Conservation (phyloP, 1,140 invertebrate genomes). For the Euura lappo region DNA sequence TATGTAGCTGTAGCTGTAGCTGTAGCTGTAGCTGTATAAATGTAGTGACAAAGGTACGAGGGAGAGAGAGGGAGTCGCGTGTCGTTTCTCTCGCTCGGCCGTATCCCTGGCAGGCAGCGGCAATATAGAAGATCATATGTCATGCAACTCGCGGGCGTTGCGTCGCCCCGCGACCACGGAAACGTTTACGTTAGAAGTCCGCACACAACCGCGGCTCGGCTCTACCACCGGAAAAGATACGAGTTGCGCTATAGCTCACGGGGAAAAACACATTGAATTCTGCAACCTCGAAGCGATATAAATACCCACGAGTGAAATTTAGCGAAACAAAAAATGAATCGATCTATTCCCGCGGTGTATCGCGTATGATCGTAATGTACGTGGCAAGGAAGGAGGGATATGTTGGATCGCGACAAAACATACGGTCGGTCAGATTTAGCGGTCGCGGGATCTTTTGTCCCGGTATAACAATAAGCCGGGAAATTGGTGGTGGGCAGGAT, state of each 20-base stretch:
- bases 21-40: conserved; percentile 17
- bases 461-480: conserved; percentile 57
- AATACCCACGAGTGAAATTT: no score
- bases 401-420: conserved; percentile 42
- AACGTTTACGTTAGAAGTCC: not conserved
- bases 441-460: conserved; percentile 52
- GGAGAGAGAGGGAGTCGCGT: conserved; percentile 26
- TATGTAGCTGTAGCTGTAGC: conserved; percentile 35
- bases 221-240: no score
- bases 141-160: conserved; percentile 38
- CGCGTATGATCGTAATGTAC: no score
- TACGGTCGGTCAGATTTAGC: conserved; percentile 49
- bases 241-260: no score
- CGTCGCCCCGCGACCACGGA: not conserved
- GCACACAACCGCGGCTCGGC: no score
- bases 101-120: conserved; percentile 33
- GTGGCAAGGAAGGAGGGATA: conserved; percentile 8
- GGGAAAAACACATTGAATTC: no score
- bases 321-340: no score
- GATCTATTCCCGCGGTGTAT: no score
- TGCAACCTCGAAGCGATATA: no score
- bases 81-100: conserved; percentile 2
- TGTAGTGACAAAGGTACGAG: conserved; percentile 30
- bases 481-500: conserved; percentile 24
- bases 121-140: conserved; percentile 56